A percentile compares a stretch with the other conserved stretches of the same genome.
These are phyloP conservation scores for Darevskia mixta DNA, from an alignment of 2,797 vertebrate genomes.

Conservation along the genomic window DNA sequence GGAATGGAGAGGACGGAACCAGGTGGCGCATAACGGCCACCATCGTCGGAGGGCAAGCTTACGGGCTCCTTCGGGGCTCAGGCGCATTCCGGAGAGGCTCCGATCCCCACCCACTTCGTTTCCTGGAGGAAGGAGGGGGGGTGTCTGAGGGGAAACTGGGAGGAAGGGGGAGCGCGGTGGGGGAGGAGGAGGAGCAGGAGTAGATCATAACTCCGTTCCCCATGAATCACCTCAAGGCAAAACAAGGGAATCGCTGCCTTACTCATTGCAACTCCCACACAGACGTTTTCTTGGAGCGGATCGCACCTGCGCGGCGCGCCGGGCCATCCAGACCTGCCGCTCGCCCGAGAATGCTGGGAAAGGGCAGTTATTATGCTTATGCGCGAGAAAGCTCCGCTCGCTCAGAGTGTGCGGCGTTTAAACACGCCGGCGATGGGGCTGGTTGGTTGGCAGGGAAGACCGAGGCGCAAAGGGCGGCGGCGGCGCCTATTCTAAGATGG, in stretches of 20 bases:
- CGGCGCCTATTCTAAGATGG: neutral
- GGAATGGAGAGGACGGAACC: neutral
- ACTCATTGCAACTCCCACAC: neutral
- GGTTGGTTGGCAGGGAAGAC: neutral
- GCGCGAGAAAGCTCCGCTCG: neutral
- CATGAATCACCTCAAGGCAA: neutral
- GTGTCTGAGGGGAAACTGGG: neutral
- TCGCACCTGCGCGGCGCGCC: neutral
- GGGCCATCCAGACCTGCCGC: neutral
- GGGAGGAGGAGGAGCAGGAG: neutral
- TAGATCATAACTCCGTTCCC: neutral
- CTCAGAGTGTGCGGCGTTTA: neutral
- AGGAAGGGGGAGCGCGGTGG: neutral
- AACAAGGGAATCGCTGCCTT: neutral
- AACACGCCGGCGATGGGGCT: neutral
- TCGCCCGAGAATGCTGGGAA: slow-evolving; percentile 4
- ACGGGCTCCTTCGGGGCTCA: neutral
- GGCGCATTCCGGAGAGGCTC: neutral
- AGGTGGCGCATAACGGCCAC: neutral
- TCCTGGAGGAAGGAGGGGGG: too few relatives aligned
- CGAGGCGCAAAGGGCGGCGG: neutral
- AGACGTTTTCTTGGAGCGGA: too few relatives aligned
- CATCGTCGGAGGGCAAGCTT: neutral
- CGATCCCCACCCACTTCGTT: neutral
- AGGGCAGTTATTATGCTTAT: neutral